These are phyloP conservation scores for Aphelenchoides besseyi DNA, from an alignment of 1,140 invertebrate genomes.

Conservation along the genomic window DNA sequence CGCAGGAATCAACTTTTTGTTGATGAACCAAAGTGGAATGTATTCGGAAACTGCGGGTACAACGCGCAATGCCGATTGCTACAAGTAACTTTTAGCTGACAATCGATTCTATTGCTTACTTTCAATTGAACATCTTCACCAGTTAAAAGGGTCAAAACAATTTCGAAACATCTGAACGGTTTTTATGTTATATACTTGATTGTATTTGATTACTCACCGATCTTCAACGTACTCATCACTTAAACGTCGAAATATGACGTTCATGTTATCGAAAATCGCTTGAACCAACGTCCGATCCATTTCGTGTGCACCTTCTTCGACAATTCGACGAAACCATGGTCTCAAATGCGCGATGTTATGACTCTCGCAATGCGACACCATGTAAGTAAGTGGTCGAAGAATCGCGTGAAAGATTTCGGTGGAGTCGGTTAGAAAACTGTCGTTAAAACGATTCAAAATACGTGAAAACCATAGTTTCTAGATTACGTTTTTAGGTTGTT, in stretches of 20 bases:
- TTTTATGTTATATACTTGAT: not conserved
- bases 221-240: conserved; percentile 49
- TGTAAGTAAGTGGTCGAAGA: conserved; percentile 53
- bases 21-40: conserved; percentile 52
- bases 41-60: conserved; percentile 54
- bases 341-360: conserved; percentile 59
- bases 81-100: conserved; percentile 23
- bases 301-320: conserved; percentile 36
- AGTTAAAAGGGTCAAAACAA: conserved; percentile 24
- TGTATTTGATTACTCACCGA: conserved; percentile 1
- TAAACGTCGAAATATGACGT: conserved; percentile 45
- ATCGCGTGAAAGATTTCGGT: conserved; percentile 49
- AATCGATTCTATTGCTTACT: conserved; percentile 33
- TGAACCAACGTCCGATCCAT: conserved; percentile 2
- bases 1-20: conserved; percentile 48
- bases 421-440: conserved; percentile 49
- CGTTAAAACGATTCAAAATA: conserved; percentile 56
- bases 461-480: conserved; percentile 55
- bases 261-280: conserved; percentile 43
- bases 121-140: conserved; percentile 34
- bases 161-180: conserved; percentile 10
- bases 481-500: conserved; percentile 33
- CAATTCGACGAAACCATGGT: conserved; percentile 55
- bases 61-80: conserved; percentile 53
- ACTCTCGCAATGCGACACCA: conserved; percentile 55